Conservation (phyloP, 2,797 vertebrate species). For the Tauraco hartlaubi region DNA sequence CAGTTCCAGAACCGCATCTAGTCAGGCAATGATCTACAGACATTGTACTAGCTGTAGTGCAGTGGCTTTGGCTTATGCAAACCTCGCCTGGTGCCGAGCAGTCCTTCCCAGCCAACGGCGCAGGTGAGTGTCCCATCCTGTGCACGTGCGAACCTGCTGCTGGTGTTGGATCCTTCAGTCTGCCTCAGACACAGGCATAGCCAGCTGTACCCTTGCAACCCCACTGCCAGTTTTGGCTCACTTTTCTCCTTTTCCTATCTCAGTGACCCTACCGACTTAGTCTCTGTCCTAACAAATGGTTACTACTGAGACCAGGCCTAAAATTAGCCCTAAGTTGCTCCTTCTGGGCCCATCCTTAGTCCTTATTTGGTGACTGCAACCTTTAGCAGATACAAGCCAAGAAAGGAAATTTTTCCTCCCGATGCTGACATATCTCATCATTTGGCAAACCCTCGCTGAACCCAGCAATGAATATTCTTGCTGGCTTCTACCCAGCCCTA, state of each 20-base stretch:
- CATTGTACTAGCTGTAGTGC: fast-evolving
- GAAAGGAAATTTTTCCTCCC: constrained; percentile 45
- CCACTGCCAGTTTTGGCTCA: not conserved
- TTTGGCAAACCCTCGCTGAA: constrained; percentile 20
- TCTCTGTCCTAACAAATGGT: not conserved
- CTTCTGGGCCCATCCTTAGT: constrained; percentile 5
- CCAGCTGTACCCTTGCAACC: not conserved
- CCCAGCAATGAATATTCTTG: not conserved
- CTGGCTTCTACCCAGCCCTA: constrained; percentile 16
- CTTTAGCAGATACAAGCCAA: constrained; percentile 20
- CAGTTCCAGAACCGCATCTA: not conserved
- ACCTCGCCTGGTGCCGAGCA: not conserved
- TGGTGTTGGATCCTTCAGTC: not conserved
- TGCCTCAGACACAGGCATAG: fast-evolving
- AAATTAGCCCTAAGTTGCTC: constrained; percentile 24
- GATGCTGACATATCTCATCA: not conserved
- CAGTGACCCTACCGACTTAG: not conserved
- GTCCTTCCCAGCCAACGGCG: not conserved
- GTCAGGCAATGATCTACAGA: not conserved
- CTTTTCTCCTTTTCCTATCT: not conserved
- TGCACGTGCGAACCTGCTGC: not conserved
- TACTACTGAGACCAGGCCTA: not conserved
- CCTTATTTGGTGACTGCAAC: constrained; percentile 47
- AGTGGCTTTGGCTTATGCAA: not conserved
- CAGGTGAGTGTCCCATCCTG: not conserved